Conservation (phyloP, 2,113 vertebrate genomes). For the Ophthalmolycus amberensis region DNA sequence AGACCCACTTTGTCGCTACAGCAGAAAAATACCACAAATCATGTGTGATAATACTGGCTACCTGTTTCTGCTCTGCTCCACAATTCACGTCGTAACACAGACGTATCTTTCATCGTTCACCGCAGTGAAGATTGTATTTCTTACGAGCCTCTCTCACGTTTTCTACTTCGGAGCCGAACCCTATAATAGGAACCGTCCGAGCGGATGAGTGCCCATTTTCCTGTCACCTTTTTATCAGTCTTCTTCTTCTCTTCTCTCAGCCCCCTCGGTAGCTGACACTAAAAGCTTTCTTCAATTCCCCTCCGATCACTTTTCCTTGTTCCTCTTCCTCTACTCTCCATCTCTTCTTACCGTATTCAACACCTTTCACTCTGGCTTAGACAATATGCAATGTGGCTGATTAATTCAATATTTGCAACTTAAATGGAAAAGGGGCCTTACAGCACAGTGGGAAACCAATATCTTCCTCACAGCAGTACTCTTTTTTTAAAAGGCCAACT, state of each 20-base stretch:
- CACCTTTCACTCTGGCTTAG: slow-evolving; percentile 48
- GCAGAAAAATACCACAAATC: slow-evolving; percentile 70
- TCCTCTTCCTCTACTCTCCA: slow-evolving; percentile 21
- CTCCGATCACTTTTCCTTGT: slow-evolving; percentile 49
- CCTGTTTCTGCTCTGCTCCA: slow-evolving; percentile 36
- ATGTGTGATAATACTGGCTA: slow-evolving; percentile 59
- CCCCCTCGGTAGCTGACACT: slow-evolving; percentile 51
- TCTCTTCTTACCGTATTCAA: slow-evolving; percentile 32
- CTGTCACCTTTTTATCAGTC: slow-evolving; percentile 66
- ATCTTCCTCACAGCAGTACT: slow-evolving; percentile 21
- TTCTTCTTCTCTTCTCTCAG: slow-evolving; percentile 30
- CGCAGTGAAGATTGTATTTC: slow-evolving; percentile 23
- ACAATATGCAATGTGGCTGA: slow-evolving; percentile 60
- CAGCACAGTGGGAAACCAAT: slow-evolving; percentile 54
- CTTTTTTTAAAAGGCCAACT: slow-evolving; percentile 55
- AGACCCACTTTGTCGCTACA: slow-evolving; percentile 58
- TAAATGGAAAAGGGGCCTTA: slow-evolving; percentile 59
- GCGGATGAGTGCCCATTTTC: slow-evolving; percentile 64
- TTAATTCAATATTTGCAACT: slow-evolving; percentile 73
- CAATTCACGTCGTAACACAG: slow-evolving; percentile 12
- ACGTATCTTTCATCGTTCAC: slow-evolving; percentile 42
- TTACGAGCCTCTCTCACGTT: slow-evolving; percentile 28
- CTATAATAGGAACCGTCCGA: slow-evolving; percentile 31
- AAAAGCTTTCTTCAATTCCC: slow-evolving; percentile 71
- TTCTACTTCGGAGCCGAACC: slow-evolving; percentile 22